Base-by-base conservation (phyloP, 2,888 invertebrate species). In the Drosophila suboccidentalis region DNA sequence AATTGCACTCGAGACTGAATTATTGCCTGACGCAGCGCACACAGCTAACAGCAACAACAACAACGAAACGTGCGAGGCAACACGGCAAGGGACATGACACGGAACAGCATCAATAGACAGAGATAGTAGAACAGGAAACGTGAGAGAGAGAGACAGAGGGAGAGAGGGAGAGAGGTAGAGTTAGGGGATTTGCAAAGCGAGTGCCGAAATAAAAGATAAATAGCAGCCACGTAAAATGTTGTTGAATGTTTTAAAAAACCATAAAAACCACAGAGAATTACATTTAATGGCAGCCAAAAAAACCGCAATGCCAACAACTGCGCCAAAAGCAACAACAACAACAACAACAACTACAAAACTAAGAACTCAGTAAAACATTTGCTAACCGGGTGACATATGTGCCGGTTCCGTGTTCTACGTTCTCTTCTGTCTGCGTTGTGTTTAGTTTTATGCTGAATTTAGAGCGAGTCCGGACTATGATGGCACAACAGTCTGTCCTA, bases 141-240 rank as follows among this genome's bases (percentile, higher is more conserved):
- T 10, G 13, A 29, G 1, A 15, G 44, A 36, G 29, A 10, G 15
- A 17, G 26, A 17, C 11, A 46, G 39, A 22, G 38, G 15, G 44
- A 36, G 29, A 10, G 13, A 17, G 19, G n/a, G 15, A 46, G 39
- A 22, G 38, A 55, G 1, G 19, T 2, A 19, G 51, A 50, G 49
- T 9, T 36, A 26, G 22, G 39, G 38, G 8, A 36, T 41, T 41
- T 39, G 49, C 22, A 68, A 64, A 73, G 79, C 60, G 71, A 65
- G 76, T 82, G 71, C 60, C 81, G 76, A 81, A 89, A 87, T 83
- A 87, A 89, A 89, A 89, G 86, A 87, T 87, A 87, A 87, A 87
- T 89, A 85, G 88, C 89, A 89, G 88, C 88, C 89, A 87, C 89
- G 86, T 87, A 89, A 87, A 87, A 87, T 86, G 88, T 75, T 90